phyloP scores from a whole-genome alignment of 2,113 vertebrate genomes.

The Hemiscyllium ocellatum region DNA sequence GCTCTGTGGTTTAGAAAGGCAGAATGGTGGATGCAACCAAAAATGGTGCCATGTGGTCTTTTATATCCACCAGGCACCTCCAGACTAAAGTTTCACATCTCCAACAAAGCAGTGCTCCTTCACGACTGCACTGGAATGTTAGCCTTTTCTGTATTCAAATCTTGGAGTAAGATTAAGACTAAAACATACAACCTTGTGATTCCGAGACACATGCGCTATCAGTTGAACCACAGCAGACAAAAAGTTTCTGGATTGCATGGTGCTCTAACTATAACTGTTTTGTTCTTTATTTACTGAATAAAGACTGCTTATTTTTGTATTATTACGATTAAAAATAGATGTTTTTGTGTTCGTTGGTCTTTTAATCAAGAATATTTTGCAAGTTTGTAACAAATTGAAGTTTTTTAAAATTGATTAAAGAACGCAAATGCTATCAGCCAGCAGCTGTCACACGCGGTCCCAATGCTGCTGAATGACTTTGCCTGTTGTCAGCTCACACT shows the following conservation, averaged over 20 bases:
- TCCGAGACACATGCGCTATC: not conserved
- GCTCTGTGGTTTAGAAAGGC: too few species aligned
- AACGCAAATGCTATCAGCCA: not conserved
- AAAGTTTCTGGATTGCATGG: not conserved
- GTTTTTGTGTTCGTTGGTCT: not conserved
- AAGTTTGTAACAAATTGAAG: not conserved
- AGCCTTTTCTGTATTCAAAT: not conserved
- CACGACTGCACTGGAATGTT: not conserved
- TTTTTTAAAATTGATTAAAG: not conserved
- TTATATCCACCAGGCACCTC: too few species aligned
- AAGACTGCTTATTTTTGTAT: not conserved
- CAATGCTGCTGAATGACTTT: not conserved
- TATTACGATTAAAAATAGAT: not conserved
- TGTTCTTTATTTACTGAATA: not conserved
- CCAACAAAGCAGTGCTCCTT: not conserved
- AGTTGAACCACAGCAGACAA: not conserved
- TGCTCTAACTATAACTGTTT: not conserved
- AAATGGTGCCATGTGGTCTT: too few species aligned
- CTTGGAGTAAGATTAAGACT: not conserved
- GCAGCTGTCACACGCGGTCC: not conserved
- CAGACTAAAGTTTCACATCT: not conserved
- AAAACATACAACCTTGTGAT: not conserved
- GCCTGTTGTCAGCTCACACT: not conserved
- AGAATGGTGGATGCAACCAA: too few species aligned
- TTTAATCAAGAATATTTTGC: not conserved